Conservation (phyloP, 2,113 vertebrate genomes). For the Aegotheles bennettii region DNA sequence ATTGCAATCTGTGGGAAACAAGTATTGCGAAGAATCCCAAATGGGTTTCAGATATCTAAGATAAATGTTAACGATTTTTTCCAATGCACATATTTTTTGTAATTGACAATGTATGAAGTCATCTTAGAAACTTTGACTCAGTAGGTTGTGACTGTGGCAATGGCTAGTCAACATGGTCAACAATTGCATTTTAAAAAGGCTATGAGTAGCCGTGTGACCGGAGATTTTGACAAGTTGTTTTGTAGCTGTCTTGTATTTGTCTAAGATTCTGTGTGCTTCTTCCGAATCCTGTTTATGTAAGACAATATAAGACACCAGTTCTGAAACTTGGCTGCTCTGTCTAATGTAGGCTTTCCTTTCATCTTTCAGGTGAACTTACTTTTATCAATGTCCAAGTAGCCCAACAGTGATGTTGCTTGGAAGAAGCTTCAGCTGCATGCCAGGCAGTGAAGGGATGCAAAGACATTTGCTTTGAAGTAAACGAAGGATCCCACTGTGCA, state of each 20-base stretch:
- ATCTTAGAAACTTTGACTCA: not conserved
- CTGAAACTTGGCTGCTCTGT: not conserved
- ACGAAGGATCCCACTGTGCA: not conserved
- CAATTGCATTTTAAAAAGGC: not conserved
- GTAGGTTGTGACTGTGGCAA: not conserved
- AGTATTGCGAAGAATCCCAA: not conserved
- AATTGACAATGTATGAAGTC: not conserved
- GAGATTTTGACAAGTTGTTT: not conserved
- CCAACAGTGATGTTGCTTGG: not conserved
- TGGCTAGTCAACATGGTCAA: not conserved
- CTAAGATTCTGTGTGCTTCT: not conserved
- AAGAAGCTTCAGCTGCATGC: not conserved
- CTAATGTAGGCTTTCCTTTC: constrained; percentile 3
- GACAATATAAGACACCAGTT: not conserved
- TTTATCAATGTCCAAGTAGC: constrained; percentile 86
- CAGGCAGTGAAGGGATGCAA: not conserved
- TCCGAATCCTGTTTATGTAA: not conserved
- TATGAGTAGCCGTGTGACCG: not conserved
- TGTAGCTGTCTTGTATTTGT: not conserved
- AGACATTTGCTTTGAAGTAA: not conserved
- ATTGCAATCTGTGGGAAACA: not conserved
- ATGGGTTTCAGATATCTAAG: not conserved
- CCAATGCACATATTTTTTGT: no score
- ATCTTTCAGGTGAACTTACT: constrained; percentile 88
- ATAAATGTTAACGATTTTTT: not conserved